Evolutionary conservation across 2,797 vertebrate species (phyloP).

Genomic region (Brotula barbata): DNA sequence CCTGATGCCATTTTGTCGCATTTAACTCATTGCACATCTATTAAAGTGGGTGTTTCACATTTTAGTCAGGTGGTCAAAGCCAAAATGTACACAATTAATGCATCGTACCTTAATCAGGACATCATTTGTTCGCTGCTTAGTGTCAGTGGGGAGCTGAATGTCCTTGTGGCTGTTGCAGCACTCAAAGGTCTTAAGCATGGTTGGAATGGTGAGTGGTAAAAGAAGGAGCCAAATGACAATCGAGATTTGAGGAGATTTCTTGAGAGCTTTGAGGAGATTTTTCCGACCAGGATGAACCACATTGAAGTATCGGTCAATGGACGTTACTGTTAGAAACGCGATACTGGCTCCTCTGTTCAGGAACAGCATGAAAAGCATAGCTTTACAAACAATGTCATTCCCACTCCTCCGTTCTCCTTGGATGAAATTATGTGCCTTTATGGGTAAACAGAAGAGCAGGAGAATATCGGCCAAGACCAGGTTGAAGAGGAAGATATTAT

Average conservation of each 20-base stretch:
- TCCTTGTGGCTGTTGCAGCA: constrained; percentile 52
- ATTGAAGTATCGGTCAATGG: constrained; percentile 73
- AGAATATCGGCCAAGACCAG: constrained; percentile 75
- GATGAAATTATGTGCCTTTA: constrained; percentile 69
- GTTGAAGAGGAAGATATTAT: constrained; percentile 77
- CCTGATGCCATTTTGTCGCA: neutral
- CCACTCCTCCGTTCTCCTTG: constrained; percentile 27
- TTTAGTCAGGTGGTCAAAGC: neutral
- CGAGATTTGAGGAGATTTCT: constrained; percentile 64
- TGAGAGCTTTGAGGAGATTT: constrained; percentile 60
- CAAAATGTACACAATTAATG: neutral
- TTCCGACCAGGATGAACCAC: constrained; percentile 70
- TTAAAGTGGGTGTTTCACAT: neutral
- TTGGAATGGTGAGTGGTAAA: constrained; percentile 64
- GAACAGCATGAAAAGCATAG: constrained; percentile 70
- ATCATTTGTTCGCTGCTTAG: too few species aligned
- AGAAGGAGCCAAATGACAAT: constrained; percentile 74
- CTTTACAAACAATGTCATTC: constrained; percentile 20
- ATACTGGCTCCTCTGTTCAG: constrained; percentile 75
- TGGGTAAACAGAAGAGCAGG: constrained; percentile 73
- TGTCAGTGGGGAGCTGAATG: accelerated
- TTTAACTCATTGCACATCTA: neutral
- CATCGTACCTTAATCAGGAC: constrained; percentile 43
- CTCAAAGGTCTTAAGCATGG: constrained; percentile 65
- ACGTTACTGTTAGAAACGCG: constrained; percentile 74